Conservation (phyloP, 2,113 vertebrate genomes). For the Peromyscus californicus region DNA sequence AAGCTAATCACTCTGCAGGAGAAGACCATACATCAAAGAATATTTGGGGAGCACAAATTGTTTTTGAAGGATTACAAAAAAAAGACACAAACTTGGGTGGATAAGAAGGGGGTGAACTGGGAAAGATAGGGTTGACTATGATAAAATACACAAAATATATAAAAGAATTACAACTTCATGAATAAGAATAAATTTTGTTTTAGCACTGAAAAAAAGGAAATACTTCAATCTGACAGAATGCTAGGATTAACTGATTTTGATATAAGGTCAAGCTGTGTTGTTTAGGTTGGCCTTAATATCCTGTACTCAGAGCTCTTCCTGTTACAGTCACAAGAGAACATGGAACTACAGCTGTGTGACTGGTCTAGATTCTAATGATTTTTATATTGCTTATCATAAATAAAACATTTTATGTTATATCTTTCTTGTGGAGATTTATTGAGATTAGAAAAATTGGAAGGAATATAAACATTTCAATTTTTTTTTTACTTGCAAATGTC, state of each 20-base stretch:
- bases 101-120: background rate
- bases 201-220: background rate
- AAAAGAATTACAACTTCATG: background rate
- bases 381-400: background rate
- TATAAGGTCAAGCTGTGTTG: background rate
- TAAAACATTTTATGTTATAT: background rate
- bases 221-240: background rate
- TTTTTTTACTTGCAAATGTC: background rate
- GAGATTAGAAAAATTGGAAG: background rate
- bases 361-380: background rate
- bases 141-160: background rate
- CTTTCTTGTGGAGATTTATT: background rate
- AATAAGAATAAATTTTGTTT: background rate
- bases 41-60: no score
- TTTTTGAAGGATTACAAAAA: background rate
- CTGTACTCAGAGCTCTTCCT: background rate
- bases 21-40: background rate
- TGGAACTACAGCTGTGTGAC: background rate
- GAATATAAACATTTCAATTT: background rate
- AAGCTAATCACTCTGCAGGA: background rate
- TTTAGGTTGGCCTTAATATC: background rate
- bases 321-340: background rate
- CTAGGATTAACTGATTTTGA: background rate
- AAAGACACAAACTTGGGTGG: background rate
- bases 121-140: no score